These are phyloP conservation scores for Lanistes nyassanus DNA, from an alignment of 1,140 invertebrate genomes.

Conservation along the genomic window DNA sequence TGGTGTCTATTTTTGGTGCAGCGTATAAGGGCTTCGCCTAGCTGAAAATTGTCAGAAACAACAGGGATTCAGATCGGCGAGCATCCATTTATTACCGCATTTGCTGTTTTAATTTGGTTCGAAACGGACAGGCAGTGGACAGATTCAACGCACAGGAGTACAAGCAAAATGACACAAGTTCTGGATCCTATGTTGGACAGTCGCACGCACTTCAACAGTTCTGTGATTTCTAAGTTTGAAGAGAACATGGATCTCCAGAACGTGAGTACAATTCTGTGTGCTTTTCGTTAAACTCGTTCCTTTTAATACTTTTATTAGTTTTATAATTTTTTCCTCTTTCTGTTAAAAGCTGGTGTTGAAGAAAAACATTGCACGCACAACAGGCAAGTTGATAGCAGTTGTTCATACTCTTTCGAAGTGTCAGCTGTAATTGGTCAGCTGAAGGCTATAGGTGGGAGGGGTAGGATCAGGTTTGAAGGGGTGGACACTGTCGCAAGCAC, in stretches of 20 bases:
- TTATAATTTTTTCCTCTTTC: neutral
- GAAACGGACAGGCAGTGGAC: neutral
- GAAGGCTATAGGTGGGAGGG: too few relatives aligned
- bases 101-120: neutral
- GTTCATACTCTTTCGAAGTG: neutral
- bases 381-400: neutral
- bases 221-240: conserved; percentile 20
- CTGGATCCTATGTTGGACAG: conserved; percentile 32
- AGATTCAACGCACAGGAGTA: neutral
- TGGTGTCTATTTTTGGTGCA: too few relatives aligned
- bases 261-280: conserved; percentile 8
- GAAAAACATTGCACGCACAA: too few relatives aligned
- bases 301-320: neutral
- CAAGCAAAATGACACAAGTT: conserved; percentile 32
- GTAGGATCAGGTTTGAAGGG: too few relatives aligned
- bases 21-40: too few relatives aligned
- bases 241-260: conserved; percentile 30
- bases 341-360: neutral
- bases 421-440: neutral
- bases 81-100: neutral
- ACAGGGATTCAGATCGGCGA: neutral
- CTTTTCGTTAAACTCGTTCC: neutral
- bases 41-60: too few relatives aligned
- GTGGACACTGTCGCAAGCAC: too few relatives aligned
- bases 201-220: conserved; percentile 9